phyloP scores from a whole-genome alignment of 2,113 vertebrate species.

The Carlito syrichta region DNA sequence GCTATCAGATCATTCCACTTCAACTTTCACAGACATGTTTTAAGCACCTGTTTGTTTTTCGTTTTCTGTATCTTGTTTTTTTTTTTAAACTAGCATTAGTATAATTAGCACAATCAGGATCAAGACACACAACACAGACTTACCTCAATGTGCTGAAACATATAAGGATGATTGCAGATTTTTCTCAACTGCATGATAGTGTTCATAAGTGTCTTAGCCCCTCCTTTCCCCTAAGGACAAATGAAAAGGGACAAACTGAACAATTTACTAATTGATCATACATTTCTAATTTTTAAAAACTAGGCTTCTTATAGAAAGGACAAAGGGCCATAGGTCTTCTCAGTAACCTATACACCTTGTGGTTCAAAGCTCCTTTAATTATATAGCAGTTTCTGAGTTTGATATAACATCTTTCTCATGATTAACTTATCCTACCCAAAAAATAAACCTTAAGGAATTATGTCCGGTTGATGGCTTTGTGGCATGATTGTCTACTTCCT shows the following conservation, averaged over 20 bases:
- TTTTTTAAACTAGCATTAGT: background rate
- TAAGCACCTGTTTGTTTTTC: background rate
- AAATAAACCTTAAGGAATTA: background rate
- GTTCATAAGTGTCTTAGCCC: slow-evolving; percentile 98
- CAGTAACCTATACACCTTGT: background rate
- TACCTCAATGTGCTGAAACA: slow-evolving; percentile 97
- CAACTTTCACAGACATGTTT: background rate
- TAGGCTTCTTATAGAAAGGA: background rate
- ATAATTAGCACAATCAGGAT: too few species aligned
- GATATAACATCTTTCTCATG: background rate
- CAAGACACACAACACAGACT: background rate
- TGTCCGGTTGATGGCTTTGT: background rate
- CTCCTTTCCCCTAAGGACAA: slow-evolving; percentile 93
- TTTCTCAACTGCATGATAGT: slow-evolving; percentile 99
- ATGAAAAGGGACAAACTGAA: slow-evolving; percentile 30
- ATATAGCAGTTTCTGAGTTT: background rate
- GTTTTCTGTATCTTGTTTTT: background rate
- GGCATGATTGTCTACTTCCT: background rate
- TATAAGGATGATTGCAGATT: slow-evolving; percentile 98
- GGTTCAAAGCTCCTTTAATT: background rate
- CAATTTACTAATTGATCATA: background rate
- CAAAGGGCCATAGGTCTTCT: background rate
- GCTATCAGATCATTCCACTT: background rate
- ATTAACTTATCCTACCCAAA: background rate
- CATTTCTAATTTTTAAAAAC: background rate